Percentiles rank a stretch among this genome's conserved stretches.
Conservation (phyloP, 2,888 invertebrate genomes). For the Odontocolon sp. region DNA sequence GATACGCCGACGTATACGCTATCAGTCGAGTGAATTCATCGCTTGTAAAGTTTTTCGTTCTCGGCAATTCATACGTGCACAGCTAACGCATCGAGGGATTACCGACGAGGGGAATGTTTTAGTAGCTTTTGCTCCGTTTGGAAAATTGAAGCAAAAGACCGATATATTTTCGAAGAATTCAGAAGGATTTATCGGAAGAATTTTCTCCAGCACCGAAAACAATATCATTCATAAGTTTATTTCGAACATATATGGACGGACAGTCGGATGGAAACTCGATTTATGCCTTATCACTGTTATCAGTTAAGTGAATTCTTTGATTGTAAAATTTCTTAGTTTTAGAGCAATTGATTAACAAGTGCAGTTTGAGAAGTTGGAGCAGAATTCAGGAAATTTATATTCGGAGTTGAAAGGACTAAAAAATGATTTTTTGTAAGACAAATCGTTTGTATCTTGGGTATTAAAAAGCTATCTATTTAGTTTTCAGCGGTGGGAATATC, state of each 20-base stretch:
- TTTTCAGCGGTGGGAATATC: not conserved
- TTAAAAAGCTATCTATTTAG: conserved; percentile 44
- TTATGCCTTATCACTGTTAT: not conserved
- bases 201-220: not conserved
- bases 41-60: not conserved
- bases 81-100: not conserved
- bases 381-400: too few species aligned
- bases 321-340: not conserved
- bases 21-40: not conserved
- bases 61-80: not conserved
- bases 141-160: too few species aligned
- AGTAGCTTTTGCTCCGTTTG: not conserved
- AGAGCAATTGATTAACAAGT: too few species aligned
- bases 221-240: too few species aligned
- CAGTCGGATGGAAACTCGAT: too few species aligned
- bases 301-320: not conserved
- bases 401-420: too few species aligned
- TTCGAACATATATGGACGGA: too few species aligned
- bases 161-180: not conserved
- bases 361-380: too few species aligned
- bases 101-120: too few species aligned
- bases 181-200: not conserved
- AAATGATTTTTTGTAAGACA: not conserved
- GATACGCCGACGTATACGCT: not conserved
- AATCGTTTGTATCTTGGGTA: conserved; percentile 2